These are phyloP conservation scores for Salminus brasiliensis DNA, from an alignment of 2,113 vertebrate species.

Conservation along the genomic window DNA sequence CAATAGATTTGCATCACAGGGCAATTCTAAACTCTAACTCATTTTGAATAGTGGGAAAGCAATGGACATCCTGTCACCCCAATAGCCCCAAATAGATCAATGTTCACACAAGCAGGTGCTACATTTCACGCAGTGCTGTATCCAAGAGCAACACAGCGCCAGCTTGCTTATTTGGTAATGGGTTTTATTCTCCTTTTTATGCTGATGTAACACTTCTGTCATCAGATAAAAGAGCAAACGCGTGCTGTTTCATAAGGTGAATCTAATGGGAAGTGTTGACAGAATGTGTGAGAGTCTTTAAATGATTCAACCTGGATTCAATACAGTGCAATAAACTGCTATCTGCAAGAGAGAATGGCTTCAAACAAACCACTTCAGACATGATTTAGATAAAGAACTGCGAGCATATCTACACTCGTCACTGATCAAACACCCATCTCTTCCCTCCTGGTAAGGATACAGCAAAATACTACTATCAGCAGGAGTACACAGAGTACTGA, in stretches of 20 bases:
- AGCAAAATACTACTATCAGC: constrained; percentile 12
- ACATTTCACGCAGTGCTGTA: constrained; percentile 23
- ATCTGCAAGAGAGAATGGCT: background rate
- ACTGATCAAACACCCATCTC: background rate
- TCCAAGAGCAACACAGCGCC: background rate
- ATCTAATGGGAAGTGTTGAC: background rate
- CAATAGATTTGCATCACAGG: constrained; percentile 36
- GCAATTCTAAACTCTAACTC: constrained; percentile 41
- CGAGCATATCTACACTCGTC: background rate
- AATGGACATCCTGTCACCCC: constrained; percentile 22
- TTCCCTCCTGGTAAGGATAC: background rate
- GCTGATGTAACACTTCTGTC: background rate
- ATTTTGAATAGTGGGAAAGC: constrained; percentile 30
- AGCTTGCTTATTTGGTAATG: background rate
- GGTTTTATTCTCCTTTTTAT: constrained; percentile 4
- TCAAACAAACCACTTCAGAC: background rate
- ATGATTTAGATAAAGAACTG: background rate
- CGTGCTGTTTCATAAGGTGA: background rate
- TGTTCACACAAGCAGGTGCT: constrained; percentile 20
- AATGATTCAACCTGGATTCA: background rate
- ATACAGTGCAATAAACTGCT: background rate
- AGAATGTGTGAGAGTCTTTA: background rate
- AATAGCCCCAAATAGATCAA: constrained; percentile 29
- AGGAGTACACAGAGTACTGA: background rate
- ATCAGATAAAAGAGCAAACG: background rate